phyloP scores from a whole-genome alignment of 2,113 vertebrate genomes.

The Anas platyrhynchos region DNA sequence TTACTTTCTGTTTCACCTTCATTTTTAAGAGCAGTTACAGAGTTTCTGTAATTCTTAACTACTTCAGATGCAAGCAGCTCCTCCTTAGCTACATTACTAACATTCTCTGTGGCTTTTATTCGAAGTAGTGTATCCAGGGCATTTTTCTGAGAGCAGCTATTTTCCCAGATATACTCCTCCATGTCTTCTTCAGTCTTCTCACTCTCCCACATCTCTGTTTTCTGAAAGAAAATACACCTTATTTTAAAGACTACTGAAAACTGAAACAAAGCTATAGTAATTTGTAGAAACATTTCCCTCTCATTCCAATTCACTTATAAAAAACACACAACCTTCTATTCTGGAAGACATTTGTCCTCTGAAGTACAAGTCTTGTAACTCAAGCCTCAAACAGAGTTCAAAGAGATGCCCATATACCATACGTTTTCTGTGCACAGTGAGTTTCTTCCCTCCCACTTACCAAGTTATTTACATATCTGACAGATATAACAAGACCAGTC shows the following conservation, averaged over 20 bases:
- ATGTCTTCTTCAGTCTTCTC: slow-evolving; percentile 89
- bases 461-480: neutral
- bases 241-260: neutral
- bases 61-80: slow-evolving; percentile 80
- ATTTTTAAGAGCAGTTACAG: slow-evolving; percentile 85
- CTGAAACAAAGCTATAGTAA: neutral
- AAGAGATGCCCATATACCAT: neutral
- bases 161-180: slow-evolving; percentile 93
- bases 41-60: slow-evolving; percentile 86
- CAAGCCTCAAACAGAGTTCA: neutral
- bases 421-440: neutral
- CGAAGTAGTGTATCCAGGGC: slow-evolving; percentile 79
- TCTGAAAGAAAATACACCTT: slow-evolving; percentile 74
- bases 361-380: neutral
- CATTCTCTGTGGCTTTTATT: slow-evolving; percentile 74
- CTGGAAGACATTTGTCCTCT: neutral
- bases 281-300: neutral
- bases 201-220: slow-evolving; percentile 91
- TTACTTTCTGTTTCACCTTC: slow-evolving; percentile 84
- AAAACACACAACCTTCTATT: neutral
- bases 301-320: neutral
- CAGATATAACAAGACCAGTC: neutral
- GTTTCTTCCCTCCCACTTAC: neutral
- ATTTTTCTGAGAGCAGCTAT: slow-evolving; percentile 87
- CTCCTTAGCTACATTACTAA: slow-evolving; percentile 58